These are phyloP conservation scores for Cathartes aura DNA, from an alignment of 2,113 vertebrate species.

Conservation along the genomic window DNA sequence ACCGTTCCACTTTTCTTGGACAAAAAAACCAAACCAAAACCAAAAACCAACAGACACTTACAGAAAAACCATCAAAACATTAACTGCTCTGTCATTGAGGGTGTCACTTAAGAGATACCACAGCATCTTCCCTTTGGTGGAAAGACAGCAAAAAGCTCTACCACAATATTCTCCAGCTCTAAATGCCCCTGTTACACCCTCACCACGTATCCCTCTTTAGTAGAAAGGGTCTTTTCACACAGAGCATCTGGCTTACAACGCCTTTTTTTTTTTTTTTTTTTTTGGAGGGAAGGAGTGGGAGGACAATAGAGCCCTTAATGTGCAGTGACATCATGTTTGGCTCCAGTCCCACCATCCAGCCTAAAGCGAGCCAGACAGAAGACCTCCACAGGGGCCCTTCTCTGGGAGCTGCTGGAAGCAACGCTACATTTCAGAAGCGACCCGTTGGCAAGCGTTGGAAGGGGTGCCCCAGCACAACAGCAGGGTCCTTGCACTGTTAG, in stretches of 20 bases:
- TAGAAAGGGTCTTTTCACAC: neutral
- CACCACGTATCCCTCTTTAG: neutral
- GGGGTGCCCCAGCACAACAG: neutral
- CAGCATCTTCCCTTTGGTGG: neutral
- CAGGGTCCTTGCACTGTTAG: neutral
- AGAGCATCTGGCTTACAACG: neutral
- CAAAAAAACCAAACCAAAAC: neutral
- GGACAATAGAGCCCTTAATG: conserved; percentile 25
- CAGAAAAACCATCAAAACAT: neutral
- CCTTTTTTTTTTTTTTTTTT: neutral
- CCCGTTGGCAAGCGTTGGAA: fast-evolving
- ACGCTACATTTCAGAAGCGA: neutral
- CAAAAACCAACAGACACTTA: neutral
- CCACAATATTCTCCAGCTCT: neutral
- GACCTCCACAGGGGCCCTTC: neutral
- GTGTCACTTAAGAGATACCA: neutral
- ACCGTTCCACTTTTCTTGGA: neutral
- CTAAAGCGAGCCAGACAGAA: neutral
- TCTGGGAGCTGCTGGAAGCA: neutral
- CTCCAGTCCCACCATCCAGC: neutral
- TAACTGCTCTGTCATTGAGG: neutral
- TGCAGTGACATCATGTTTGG: conserved; percentile 41
- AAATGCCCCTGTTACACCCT: neutral
- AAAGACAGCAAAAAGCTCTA: neutral
- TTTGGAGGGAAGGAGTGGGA: neutral